Evolutionary conservation across 2,888 invertebrate genomes (phyloP), one percentile per base, ranked within the genome.

Genomic region (Volucella bombylans): DNA sequence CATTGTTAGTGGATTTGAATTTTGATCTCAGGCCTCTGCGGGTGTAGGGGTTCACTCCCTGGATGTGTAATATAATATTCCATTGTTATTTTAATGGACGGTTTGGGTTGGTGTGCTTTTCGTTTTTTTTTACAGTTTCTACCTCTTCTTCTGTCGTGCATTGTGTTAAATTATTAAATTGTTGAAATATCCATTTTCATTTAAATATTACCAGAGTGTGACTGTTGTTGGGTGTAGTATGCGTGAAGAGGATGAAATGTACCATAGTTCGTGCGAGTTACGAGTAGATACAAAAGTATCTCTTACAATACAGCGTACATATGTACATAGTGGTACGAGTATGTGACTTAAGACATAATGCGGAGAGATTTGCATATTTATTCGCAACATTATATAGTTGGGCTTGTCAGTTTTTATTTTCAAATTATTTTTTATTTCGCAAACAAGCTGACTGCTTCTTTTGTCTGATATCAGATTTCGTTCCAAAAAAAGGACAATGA

Each of bases 351-450:
- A 64, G 15, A 38, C 64, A 54, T 43, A 50, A 59, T 47, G 62
- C 45, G 45, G 39, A 73, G 52, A 73, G 62, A 73, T 73, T 73
- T 64, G 72, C 72, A 73, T 73, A 72, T 72, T 72, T 72, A 61
- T 69, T 57, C 15, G 59, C 45, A 61, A 50, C 39, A 38, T 69
- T 47, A 57, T 45, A 50, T 39, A 57, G 41, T 57, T 41, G 57
- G 69, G 57, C 43, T 54, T 43, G 68, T 12, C 38, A 41, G 54
- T 38, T 50, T 9, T 18, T 41, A 12, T 52, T 52, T n/a, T 18
- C n/a, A 8, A 8, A 31, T 12, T 8, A 50, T 23, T 31, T 31
- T 31, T 31, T 31, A 31, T 31, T 31, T 31, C 31, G 31, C 31
- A 31, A 31, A 1, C 31, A 31, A 31, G 4, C 6, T 31, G 31